Evolutionary conservation across 2,888 invertebrate genomes (phyloP).

Genomic region (Lithophane ornitopus): DNA sequence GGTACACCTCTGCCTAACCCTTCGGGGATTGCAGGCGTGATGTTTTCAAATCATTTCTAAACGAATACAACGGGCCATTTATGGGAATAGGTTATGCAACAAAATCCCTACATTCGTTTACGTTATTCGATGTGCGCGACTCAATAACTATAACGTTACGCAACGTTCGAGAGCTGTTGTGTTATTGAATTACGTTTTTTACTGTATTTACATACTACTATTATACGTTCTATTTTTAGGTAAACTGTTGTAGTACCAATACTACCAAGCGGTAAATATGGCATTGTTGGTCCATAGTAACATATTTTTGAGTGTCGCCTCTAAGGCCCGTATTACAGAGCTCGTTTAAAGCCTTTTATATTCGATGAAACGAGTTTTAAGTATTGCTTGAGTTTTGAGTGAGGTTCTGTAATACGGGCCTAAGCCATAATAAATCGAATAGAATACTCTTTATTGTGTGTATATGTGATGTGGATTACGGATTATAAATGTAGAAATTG

Average conservation of each 20-base stretch:
- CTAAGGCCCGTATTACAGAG: too few relatives aligned
- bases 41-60: background rate
- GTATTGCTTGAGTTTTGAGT: too few relatives aligned
- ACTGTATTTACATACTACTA: background rate
- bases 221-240: constrained; percentile 15
- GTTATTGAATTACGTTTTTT: constrained; percentile 51
- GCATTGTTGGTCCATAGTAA: too few relatives aligned
- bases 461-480: too few relatives aligned
- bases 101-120: constrained; percentile 25
- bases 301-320: background rate
- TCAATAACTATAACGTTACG: constrained; percentile 35
- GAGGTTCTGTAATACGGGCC: too few relatives aligned
- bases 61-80: background rate
- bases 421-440: background rate
- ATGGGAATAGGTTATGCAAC: constrained; percentile 34
- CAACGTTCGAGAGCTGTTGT: constrained; percentile 20
- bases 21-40: background rate
- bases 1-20: too few relatives aligned
- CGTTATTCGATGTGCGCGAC: constrained; percentile 7
- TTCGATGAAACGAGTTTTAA: too few relatives aligned
- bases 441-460: too few relatives aligned
- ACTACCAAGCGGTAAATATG: background rate
- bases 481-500: too few relatives aligned
- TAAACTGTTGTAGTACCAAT: background rate
- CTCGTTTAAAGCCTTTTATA: too few relatives aligned